Percentiles rank a stretch among this genome's conserved stretches.
Evolutionary conservation across 2,888 invertebrate genomes (phyloP).

Genomic region (Cyaniris semiargus): DNA sequence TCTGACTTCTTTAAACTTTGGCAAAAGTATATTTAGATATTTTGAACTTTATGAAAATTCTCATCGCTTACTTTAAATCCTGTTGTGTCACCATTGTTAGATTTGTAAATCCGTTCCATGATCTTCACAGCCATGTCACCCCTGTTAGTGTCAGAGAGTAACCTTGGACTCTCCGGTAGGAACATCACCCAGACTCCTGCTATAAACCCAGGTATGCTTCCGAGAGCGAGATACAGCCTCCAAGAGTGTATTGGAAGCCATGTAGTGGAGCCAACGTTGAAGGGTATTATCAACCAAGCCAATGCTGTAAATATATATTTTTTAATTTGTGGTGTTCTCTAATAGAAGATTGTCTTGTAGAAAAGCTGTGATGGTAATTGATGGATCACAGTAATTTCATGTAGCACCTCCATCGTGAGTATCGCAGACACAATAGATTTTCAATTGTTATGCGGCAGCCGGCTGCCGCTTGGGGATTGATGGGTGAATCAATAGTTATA

Average conservation of each 20-base stretch:
- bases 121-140: slow-evolving; percentile 80
- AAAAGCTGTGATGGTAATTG: too few species aligned
- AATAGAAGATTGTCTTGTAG: not conserved
- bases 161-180: slow-evolving; percentile 87
- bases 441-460: too few species aligned
- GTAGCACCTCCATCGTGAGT: too few species aligned
- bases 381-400: too few species aligned
- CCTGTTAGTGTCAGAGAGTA: slow-evolving; percentile 81
- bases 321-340: not conserved
- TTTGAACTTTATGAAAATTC: too few species aligned
- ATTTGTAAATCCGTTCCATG: slow-evolving; percentile 77
- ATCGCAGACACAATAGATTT: too few species aligned
- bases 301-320: slow-evolving; percentile 66
- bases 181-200: slow-evolving; percentile 79
- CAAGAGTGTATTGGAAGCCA: slow-evolving; percentile 83
- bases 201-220: slow-evolving; percentile 82
- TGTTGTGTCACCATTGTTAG: slow-evolving; percentile 70
- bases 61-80: slow-evolving; percentile 73
- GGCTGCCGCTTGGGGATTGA: too few species aligned
- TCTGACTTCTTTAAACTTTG: too few species aligned
- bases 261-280: slow-evolving; percentile 56
- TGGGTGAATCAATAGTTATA: too few species aligned
- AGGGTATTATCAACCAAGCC: slow-evolving; percentile 84
- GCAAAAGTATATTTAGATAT: too few species aligned
- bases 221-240: slow-evolving; percentile 84